Evolutionary conservation across 2,888 invertebrate species (phyloP), one percentile per base, ranked within the genome.

Genomic region (Conchocele bisecta): DNA sequence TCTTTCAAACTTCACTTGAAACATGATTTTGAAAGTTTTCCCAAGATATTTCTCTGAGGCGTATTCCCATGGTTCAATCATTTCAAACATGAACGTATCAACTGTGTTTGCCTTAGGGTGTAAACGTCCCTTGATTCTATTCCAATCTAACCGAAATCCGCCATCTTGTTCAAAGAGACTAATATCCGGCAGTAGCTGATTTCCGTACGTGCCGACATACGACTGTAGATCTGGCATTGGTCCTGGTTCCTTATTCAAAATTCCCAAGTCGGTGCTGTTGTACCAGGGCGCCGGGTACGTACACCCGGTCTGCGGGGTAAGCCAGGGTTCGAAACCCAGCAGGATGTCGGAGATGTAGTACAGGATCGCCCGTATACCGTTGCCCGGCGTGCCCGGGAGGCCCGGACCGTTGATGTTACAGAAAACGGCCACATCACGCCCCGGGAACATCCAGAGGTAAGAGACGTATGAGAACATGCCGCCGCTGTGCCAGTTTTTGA

Each of bases 401-500:
- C 68, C 78, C 13, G 74, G 78, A 0, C 78, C 78, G 48, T 78
- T 78, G 0, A 65, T 26, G 22, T 51, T 75, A n/a, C 39, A 54
- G 39, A 65, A 78, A n/a, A 78, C 29, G 0, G 74, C 71, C 9
- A 68, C 22, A 7, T 71, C 24, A 3, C 64, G 17, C 28, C 75
- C 65, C 1, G 68, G 71, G 53, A 53, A 78, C 17, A 78, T 31
- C 78, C 78, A 78, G 1, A 71, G n/a, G 2, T 66, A 53, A 5
- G 74, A 63, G 0, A 71, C 50, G 33, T 68, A 75, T 3, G 74
- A 54, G 42, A 74, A 74, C 9, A 71, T 31, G 4, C 68, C 71
- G 1, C 78, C 78, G 35, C 65, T 65, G 56, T 78, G 78, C 64
- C 59, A 77, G 0, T 53, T n/a, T n/a, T n/a, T n/a, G n/a, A n/a